A percentile compares a stretch with the other conserved stretches of the same genome.
phyloP scores from a whole-genome alignment of 2,797 vertebrate genomes.

The Xiphorhynchus erythropygius region DNA sequence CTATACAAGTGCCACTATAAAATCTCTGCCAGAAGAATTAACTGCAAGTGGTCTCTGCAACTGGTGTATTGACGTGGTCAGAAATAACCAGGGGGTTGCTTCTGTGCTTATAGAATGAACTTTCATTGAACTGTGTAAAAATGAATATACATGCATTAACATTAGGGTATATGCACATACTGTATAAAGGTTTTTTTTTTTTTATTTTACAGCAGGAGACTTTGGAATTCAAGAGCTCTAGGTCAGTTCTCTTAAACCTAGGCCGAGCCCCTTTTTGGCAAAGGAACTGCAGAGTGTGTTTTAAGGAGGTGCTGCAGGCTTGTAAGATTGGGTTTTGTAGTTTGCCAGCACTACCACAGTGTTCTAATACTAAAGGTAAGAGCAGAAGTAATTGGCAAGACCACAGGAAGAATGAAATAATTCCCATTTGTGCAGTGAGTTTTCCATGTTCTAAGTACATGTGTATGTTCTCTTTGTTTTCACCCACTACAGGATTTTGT shows the following conservation, averaged over 20 bases:
- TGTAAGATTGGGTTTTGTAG: background rate
- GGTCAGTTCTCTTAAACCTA: background rate
- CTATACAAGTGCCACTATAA: slow-evolving; percentile 59
- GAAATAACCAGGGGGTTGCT: slow-evolving; percentile 60
- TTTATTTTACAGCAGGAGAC: background rate
- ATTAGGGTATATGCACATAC: slow-evolving; percentile 31
- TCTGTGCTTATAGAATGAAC: slow-evolving; percentile 71
- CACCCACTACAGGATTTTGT: slow-evolving; percentile 18
- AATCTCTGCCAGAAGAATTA: slow-evolving; percentile 50
- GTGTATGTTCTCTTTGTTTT: background rate
- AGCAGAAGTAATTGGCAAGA: background rate
- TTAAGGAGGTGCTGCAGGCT: background rate
- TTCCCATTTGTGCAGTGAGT: slow-evolving; percentile 4
- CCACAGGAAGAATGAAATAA: background rate
- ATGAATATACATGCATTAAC: slow-evolving; percentile 77
- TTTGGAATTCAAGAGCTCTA: background rate
- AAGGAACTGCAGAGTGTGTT: background rate
- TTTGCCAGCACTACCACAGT: background rate
- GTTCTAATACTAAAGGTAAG: background rate
- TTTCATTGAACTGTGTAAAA: slow-evolving; percentile 72
- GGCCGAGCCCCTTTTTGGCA: background rate
- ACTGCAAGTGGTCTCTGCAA: slow-evolving; percentile 44
- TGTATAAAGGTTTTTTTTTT: background rate
- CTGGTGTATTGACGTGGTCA: slow-evolving; percentile 68
- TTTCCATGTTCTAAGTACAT: background rate